These are phyloP conservation scores for Erannis defoliaria DNA, from an alignment of 2,888 invertebrate genomes.

Conservation along the genomic window DNA sequence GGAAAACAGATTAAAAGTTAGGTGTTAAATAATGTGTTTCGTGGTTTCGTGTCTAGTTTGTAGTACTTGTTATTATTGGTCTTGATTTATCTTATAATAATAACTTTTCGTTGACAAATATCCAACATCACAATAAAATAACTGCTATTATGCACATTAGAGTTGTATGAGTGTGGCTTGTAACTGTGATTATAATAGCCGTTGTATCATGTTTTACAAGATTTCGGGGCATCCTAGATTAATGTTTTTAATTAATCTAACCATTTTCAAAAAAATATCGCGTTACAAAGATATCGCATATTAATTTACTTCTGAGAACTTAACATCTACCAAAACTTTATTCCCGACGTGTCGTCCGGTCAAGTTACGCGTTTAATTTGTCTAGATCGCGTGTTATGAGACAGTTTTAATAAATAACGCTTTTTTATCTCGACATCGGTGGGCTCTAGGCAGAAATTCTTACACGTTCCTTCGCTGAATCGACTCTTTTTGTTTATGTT, in stretches of 20 bases:
- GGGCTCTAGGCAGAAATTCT: slow-evolving; percentile 80
- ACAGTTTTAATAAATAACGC: slow-evolving; percentile 79
- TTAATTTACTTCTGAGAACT: slow-evolving; percentile 61
- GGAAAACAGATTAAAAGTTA: too few relatives aligned
- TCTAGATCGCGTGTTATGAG: slow-evolving; percentile 80
- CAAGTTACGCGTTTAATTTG: slow-evolving; percentile 83
- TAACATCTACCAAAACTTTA: slow-evolving; percentile 65
- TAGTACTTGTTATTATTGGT: too few relatives aligned
- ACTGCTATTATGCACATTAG: not conserved
- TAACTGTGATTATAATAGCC: slow-evolving; percentile 8
- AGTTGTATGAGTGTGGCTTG: not conserved
- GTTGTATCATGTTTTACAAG: slow-evolving; percentile 21
- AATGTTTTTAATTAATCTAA: slow-evolving; percentile 52
- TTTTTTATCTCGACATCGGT: slow-evolving; percentile 79
- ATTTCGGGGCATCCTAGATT: slow-evolving; percentile 39
- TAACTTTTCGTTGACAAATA: too few relatives aligned
- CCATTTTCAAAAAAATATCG: slow-evolving; percentile 49
- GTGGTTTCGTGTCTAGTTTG: too few relatives aligned
- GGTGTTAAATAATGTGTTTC: too few relatives aligned
- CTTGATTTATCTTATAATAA: too few relatives aligned
- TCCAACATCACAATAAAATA: slow-evolving; percentile 3
- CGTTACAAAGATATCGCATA: slow-evolving; percentile 52
- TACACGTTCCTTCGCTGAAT: slow-evolving; percentile 80
- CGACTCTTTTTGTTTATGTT: slow-evolving; percentile 67
- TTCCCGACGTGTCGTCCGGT: slow-evolving; percentile 65